Percentiles rank a stretch among this genome's conserved stretches.
These are phyloP conservation scores for Callipepla squamata DNA, from an alignment of 2,113 vertebrate species.

Conservation along the genomic window DNA sequence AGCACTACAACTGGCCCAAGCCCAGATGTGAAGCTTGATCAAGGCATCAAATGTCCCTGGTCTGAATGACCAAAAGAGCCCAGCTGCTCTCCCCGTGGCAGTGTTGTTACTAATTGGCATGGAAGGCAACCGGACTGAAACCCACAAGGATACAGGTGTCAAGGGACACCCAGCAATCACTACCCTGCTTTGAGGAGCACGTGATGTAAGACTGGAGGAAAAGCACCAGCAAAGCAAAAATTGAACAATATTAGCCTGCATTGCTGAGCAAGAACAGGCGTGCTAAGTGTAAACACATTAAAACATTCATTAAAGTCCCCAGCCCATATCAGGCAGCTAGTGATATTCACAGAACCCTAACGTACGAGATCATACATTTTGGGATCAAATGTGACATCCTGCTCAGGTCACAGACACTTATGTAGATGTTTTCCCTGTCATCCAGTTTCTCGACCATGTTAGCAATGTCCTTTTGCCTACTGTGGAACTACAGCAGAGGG, in stretches of 20 bases:
- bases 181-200: not conserved
- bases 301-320: not conserved
- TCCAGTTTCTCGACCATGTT: not conserved
- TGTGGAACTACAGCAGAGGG: not conserved
- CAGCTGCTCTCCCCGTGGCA: not conserved
- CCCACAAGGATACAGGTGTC: not conserved
- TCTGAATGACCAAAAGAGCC: not conserved
- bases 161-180: not conserved
- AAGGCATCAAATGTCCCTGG: not conserved
- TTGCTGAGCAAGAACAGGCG: not conserved
- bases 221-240: not conserved
- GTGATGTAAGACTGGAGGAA: not conserved
- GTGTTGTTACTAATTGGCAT: not conserved
- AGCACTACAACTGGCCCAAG: accelerated
- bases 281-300: not conserved
- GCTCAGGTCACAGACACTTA: not conserved
- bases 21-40: not conserved
- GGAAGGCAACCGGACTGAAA: not conserved
- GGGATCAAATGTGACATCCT: not conserved
- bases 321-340: not conserved
- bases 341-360: not conserved
- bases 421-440: not conserved
- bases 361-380: not conserved
- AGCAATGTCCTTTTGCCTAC: not conserved
- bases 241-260: not conserved